phyloP scores from a whole-genome alignment of 2,797 vertebrate genomes.

The Telmatherina bonti region DNA sequence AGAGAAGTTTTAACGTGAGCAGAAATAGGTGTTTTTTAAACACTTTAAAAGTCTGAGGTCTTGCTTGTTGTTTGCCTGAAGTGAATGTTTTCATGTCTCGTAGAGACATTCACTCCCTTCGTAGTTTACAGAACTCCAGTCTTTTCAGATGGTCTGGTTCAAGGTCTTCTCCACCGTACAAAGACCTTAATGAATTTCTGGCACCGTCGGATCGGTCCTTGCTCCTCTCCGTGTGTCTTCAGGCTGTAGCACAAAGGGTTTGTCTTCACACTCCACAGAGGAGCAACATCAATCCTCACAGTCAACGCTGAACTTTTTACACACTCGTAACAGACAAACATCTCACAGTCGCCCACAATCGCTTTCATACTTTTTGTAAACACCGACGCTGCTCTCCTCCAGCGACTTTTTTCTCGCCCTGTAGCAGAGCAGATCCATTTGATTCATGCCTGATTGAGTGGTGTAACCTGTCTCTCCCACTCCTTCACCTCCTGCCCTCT shows the following conservation, averaged over 20 bases:
- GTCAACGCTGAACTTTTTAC: slow-evolving; percentile 9
- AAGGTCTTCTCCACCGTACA: slow-evolving; percentile 51
- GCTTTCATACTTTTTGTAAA: neutral
- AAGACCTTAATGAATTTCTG: slow-evolving; percentile 42
- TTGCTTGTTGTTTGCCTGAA: slow-evolving; percentile 4
- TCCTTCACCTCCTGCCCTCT: slow-evolving; percentile 43
- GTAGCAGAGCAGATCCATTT: slow-evolving; percentile 56
- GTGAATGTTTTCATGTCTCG: neutral
- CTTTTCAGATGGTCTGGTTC: slow-evolving; percentile 42
- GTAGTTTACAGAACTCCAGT: slow-evolving; percentile 14
- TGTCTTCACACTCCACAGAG: slow-evolving; percentile 31
- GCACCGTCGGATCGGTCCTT: slow-evolving; percentile 38
- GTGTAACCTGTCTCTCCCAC: slow-evolving; percentile 33
- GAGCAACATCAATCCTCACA: slow-evolving; percentile 46
- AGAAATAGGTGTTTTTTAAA: neutral
- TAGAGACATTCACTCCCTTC: neutral
- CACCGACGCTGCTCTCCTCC: slow-evolving; percentile 21
- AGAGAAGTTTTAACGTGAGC: too few species aligned
- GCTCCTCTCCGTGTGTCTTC: slow-evolving; percentile 26
- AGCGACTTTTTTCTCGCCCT: slow-evolving; percentile 18
- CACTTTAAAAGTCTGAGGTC: slow-evolving; percentile 2
- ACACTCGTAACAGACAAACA: slow-evolving; percentile 5
- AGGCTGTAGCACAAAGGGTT: slow-evolving; percentile 28
- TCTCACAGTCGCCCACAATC: slow-evolving; percentile 7
- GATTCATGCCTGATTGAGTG: slow-evolving; percentile 54